Evolutionary conservation across 2,113 vertebrate genomes (phyloP).

Genomic region (Pluvianellus socialis): DNA sequence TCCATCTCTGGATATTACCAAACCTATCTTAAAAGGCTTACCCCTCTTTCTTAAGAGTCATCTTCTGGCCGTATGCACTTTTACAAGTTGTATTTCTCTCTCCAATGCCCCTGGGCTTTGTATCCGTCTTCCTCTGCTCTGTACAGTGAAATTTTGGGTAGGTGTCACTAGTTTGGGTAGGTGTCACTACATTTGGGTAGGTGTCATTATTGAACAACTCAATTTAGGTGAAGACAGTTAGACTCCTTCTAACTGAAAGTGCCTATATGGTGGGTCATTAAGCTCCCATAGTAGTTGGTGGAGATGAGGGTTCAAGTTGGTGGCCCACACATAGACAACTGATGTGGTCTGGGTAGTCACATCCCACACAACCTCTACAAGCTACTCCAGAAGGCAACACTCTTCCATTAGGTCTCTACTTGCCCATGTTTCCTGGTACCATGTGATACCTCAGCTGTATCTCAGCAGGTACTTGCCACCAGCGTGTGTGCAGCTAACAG

Average conservation of each 20-base stretch:
- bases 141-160: neutral
- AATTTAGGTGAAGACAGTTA: neutral
- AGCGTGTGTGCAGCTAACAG: neutral
- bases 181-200: neutral
- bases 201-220: neutral
- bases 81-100: neutral
- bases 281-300: neutral
- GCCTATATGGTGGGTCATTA: neutral
- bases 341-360: no score
- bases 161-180: neutral
- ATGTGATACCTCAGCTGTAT: neutral
- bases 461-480: neutral
- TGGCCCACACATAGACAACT: fast-evolving
- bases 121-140: neutral
- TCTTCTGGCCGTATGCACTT: neutral
- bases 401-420: neutral
- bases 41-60: neutral
- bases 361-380: neutral
- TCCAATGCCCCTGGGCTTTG: neutral
- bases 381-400: neutral
- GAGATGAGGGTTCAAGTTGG: neutral
- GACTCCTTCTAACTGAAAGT: neutral
- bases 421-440: neutral
- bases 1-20: neutral
- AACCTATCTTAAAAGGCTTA: neutral